These are phyloP conservation scores for Bolborhynchus lineola DNA, from an alignment of 2,113 vertebrate genomes.

Conservation along the genomic window DNA sequence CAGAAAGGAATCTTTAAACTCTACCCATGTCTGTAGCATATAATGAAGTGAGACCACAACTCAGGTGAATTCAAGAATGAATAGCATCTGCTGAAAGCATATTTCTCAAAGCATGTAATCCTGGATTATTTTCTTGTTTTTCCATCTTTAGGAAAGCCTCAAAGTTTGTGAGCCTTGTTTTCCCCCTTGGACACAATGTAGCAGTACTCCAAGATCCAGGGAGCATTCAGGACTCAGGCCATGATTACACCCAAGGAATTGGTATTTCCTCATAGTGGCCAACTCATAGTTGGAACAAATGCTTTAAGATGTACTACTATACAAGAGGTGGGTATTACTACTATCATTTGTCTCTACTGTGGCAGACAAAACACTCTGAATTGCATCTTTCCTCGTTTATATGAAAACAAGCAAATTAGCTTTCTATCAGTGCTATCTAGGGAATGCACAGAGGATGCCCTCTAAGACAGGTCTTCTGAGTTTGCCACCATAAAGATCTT, in stretches of 20 bases:
- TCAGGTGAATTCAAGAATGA: background rate
- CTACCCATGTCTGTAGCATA: background rate
- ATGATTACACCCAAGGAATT: background rate
- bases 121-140: background rate
- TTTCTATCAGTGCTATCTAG: background rate
- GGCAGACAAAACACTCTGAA: background rate
- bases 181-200: background rate
- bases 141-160: background rate
- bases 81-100: background rate
- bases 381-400: conserved; percentile 17
- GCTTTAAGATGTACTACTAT: background rate
- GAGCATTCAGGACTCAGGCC: background rate
- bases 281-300: background rate
- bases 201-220: background rate
- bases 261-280: background rate
- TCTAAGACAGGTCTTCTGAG: background rate
- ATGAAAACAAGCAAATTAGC: conserved; percentile 29
- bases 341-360: background rate
- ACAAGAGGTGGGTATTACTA: background rate
- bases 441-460: background rate
- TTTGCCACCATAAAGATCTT: background rate
- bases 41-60: background rate
- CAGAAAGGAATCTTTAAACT: background rate
- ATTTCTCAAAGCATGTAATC: background rate
- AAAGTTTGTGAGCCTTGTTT: background rate